Percentiles rank a stretch among this genome's conserved stretches.
Evolutionary conservation across 2,888 invertebrate species (phyloP).

Genomic region (Mellilla xanthometata): DNA sequence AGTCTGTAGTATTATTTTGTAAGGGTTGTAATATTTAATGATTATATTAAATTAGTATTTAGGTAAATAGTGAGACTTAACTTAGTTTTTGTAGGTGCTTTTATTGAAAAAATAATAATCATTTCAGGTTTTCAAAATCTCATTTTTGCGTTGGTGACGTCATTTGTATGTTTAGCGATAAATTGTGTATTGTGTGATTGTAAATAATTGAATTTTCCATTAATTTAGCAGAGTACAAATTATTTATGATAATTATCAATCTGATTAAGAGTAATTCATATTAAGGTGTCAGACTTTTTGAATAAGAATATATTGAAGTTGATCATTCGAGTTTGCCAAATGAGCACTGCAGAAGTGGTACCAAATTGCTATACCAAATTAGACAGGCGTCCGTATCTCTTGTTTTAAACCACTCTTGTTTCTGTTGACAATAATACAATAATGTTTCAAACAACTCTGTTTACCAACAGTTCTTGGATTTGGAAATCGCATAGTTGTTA

Average conservation of each 20-base stretch:
- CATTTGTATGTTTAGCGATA: slow-evolving; percentile 47
- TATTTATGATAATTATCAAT: slow-evolving; percentile 65
- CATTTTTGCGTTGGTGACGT: slow-evolving; percentile 46
- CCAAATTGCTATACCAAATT: slow-evolving; percentile 7
- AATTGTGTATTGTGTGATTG: slow-evolving; percentile 55
- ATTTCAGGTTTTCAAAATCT: slow-evolving; percentile 45
- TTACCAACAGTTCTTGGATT: slow-evolving; percentile 20
- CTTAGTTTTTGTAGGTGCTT: slow-evolving; percentile 60
- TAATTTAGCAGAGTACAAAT: slow-evolving; percentile 79
- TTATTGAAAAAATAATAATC: slow-evolving; percentile 42
- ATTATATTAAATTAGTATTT: slow-evolving; percentile 40
- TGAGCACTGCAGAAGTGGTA: slow-evolving; percentile 20
- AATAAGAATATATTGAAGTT: slow-evolving; percentile 10
- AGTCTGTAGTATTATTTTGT: slow-evolving; percentile 60
- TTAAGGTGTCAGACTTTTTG: slow-evolving; percentile 25
- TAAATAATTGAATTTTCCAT: slow-evolving; percentile 71
- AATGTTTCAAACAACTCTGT: no score
- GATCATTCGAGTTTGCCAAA: slow-evolving; percentile 33
- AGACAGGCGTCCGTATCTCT: slow-evolving; percentile 2
- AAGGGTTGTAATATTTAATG: slow-evolving; percentile 62
- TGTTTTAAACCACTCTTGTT: no score
- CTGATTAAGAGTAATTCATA: slow-evolving; percentile 48
- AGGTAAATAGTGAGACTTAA: slow-evolving; percentile 64
- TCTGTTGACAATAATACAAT: no score
- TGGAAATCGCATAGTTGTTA: slow-evolving; percentile 26